Evolutionary conservation across 2,888 invertebrate genomes (phyloP).

Genomic region (Leptothorax acervorum): DNA sequence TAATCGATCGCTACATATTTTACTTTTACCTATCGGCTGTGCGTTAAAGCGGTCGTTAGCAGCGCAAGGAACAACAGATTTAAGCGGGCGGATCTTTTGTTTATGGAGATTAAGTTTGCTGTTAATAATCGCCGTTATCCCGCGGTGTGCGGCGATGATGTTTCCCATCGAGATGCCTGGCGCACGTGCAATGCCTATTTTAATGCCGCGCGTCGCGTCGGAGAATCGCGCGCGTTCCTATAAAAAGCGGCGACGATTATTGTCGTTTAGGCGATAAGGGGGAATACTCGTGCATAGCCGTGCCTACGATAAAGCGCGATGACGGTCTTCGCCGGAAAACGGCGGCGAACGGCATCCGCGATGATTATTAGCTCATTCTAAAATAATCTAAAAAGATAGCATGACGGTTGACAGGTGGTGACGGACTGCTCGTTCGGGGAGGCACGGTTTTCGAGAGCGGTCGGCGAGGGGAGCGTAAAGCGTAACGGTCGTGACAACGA

Average conservation of each 20-base stretch:
- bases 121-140: not conserved
- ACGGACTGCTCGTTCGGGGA: not conserved
- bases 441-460: not conserved
- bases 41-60: not conserved
- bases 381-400: not conserved
- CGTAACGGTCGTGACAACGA: slow-evolving; percentile 48
- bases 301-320: not conserved
- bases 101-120: not conserved
- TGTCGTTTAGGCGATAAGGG: slow-evolving; percentile 8
- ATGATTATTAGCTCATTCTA: not conserved
- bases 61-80: not conserved
- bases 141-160: not conserved
- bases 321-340: not conserved
- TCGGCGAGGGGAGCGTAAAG: slow-evolving; percentile 8
- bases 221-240: not conserved
- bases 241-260: slow-evolving; percentile 17
- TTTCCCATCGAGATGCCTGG: not conserved
- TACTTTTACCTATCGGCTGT: not conserved
- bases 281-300: not conserved
- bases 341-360: too few species aligned
- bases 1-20: not conserved
- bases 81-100: not conserved
- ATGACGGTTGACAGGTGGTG: not conserved
- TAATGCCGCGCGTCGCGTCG: not conserved
- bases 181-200: not conserved